Evolutionary conservation across 2,113 vertebrate genomes (phyloP).

Genomic region (Nipponia nippon): DNA sequence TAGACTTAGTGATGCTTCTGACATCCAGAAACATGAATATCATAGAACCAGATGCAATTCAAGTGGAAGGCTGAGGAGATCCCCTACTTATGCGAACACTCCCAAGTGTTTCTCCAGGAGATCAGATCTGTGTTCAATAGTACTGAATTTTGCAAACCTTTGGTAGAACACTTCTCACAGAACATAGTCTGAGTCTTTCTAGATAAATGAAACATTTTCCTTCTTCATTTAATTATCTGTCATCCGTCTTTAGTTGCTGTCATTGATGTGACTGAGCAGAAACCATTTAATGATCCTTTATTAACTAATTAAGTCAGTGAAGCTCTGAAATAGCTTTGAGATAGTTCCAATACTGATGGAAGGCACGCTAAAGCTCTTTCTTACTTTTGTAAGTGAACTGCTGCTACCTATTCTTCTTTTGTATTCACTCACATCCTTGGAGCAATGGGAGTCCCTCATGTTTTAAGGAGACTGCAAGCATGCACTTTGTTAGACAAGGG

Average conservation of each 20-base stretch:
- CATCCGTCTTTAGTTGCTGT: background rate
- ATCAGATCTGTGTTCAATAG: background rate
- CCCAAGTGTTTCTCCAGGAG: background rate
- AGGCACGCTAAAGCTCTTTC: background rate
- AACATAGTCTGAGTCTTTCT: background rate
- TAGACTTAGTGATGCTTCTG: background rate
- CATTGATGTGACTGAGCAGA: background rate
- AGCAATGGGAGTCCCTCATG: background rate
- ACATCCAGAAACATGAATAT: background rate
- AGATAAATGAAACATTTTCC: background rate
- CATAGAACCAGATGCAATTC: background rate
- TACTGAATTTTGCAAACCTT: background rate
- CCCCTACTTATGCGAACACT: rapidly evolving
- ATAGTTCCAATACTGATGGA: background rate
- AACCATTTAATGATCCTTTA: background rate
- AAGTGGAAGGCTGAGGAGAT: background rate
- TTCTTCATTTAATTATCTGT: background rate
- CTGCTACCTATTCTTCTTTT: background rate
- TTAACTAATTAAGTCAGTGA: background rate
- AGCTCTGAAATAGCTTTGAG: background rate
- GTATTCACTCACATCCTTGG: background rate
- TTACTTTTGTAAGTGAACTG: background rate
- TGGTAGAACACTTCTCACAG: background rate
- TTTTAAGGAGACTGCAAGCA: background rate
- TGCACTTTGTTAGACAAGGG: background rate